These are phyloP conservation scores for Brachyalestes nurse DNA, from an alignment of 2,797 vertebrate species.

Conservation along the genomic window DNA sequence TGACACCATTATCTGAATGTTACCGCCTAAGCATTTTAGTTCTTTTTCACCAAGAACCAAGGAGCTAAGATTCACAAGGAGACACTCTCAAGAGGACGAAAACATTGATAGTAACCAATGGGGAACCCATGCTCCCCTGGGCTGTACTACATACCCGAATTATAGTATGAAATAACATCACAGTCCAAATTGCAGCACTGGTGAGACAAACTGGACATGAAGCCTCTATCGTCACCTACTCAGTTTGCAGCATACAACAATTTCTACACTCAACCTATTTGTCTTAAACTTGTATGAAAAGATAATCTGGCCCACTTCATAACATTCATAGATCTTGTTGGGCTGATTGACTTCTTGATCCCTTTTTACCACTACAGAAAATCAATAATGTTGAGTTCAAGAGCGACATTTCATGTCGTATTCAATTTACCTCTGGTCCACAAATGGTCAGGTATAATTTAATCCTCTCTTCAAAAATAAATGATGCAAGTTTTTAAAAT, in stretches of 20 bases:
- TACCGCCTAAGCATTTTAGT: not conserved
- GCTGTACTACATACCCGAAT: not conserved
- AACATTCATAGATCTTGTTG: not conserved
- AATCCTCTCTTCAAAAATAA: conserved; percentile 35
- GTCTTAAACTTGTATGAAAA: not conserved
- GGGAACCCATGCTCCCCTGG: not conserved
- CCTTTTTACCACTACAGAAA: not conserved
- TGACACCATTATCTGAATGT: not conserved
- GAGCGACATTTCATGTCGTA: not conserved
- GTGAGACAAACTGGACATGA: conserved; percentile 10
- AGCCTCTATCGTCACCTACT: not conserved
- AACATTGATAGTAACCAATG: not conserved
- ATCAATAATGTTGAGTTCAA: not conserved
- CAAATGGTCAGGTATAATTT: conserved; percentile 35
- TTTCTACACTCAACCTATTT: conserved; percentile 2
- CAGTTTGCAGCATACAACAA: not conserved
- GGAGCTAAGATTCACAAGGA: not conserved
- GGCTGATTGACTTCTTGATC: not conserved
- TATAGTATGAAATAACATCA: not conserved
- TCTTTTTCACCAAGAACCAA: too few relatives aligned
- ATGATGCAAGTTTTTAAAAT: conserved; percentile 38
- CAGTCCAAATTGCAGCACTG: not conserved
- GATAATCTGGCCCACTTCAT: not conserved
- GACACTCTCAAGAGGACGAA: not conserved
- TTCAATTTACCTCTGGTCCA: conserved; percentile 14